Conservation (phyloP, 1,140 invertebrate species). For the Araneus ventricosus region DNA sequence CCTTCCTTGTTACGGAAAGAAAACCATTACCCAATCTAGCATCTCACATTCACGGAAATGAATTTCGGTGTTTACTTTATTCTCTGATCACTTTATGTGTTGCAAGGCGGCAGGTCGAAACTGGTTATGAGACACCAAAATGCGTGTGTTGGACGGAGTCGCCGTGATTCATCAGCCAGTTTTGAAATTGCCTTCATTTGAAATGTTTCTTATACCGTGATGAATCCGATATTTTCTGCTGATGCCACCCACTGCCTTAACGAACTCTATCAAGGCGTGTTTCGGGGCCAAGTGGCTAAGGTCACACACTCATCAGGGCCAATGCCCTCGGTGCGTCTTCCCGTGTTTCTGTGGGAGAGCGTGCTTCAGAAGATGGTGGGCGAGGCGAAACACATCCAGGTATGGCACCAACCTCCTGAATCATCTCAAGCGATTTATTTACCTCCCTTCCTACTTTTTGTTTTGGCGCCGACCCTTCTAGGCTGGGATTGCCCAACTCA, state of each 20-base stretch:
- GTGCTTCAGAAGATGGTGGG: conserved; percentile 17
- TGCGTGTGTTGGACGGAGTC: background rate
- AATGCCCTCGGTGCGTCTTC: conserved; percentile 49
- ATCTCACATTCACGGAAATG: background rate
- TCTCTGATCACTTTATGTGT: background rate
- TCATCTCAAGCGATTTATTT: conserved; percentile 33
- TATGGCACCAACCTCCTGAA: conserved; percentile 44
- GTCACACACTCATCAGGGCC: conserved; percentile 53
- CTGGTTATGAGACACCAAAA: background rate
- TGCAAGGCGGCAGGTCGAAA: background rate
- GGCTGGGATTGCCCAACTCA: background rate
- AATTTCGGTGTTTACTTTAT: background rate
- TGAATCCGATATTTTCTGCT: conserved; percentile 31
- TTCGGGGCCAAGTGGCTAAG: conserved; percentile 43
- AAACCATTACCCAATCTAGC: background rate
- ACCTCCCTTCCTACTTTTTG: conserved; percentile 21
- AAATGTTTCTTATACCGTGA: conserved; percentile 7
- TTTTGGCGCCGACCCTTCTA: background rate
- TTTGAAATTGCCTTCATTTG: conserved; percentile 1
- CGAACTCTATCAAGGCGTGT: conserved; percentile 42
- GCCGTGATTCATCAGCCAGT: background rate
- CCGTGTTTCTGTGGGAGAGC: conserved; percentile 5
- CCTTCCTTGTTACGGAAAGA: background rate
- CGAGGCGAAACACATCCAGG: conserved; percentile 37
- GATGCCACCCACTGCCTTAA: conserved; percentile 23